Base-by-base conservation (phyloP, 2,888 invertebrate genomes). In the Drosophila pegasa region DNA sequence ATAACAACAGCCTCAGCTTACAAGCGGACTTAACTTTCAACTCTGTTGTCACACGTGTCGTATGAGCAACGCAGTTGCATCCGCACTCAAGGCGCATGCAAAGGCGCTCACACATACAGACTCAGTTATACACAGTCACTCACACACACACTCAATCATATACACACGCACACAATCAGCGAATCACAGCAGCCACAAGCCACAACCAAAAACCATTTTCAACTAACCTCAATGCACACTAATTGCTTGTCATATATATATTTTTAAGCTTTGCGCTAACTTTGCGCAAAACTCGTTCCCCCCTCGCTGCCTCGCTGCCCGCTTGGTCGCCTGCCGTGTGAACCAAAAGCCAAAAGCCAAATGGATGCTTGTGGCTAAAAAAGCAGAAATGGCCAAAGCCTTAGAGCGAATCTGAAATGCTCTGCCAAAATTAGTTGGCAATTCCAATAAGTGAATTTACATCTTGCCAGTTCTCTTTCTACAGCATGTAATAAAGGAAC, bases 201-300 rank as follows among this genome's bases (percentile, higher is more conserved):
- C 80, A 48, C 67, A 79, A 43, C 65, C 72, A 69, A 69, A 82
- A 81, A 62, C 72, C 72, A 88, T 83, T 88, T 88, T 75, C 84
- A 72, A 84, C 74, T 87, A 85, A 85, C 85, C 85, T 75, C 85
- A 88, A 85, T 85, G 86, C 85, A 85, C 89, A 87, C 85, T 85
- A 85, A 85, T 85, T 85, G 85, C 85, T 85, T 85, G 85, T 85
- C 85, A 85, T 81, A 74, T 73, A 73, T 68, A 70, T 70, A 51
- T 75, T 75, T 81, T 75, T 64, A 71, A 87, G 75, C 77, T 77
- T 48, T 77, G 66, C 72, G 74, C 76, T 75, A 74, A 82, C 73
- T 87, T 80, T 45, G 69, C 71, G 62, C 57, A 78, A 86, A 85
- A 88, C 84, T 83, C 58, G 83, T 86, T 86, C 66, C 75, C 70